Evolutionary conservation across 1,140 invertebrate genomes (phyloP).

Genomic region (Drosophila sproati): DNA sequence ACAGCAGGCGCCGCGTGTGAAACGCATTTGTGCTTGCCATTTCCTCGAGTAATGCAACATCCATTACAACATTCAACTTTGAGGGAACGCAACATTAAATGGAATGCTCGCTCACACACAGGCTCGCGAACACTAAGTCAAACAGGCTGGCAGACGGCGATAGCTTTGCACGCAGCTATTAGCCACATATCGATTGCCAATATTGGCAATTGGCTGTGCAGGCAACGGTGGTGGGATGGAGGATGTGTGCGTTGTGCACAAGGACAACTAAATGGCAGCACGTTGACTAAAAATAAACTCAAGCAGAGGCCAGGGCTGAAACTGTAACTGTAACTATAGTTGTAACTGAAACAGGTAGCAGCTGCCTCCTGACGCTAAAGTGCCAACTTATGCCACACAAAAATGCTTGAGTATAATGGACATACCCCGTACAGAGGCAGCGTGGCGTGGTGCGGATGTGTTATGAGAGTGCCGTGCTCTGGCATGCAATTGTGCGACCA

Average conservation of each 20-base stretch:
- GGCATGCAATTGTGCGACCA: conserved; percentile 67
- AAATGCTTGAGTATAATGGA: conserved; percentile 82
- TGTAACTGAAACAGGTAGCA: conserved; percentile 69
- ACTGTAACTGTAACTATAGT: conserved; percentile 41
- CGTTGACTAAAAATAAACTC: conserved; percentile 40
- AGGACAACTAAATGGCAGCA: conserved; percentile 48
- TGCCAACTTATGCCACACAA: conserved; percentile 78
- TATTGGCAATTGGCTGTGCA: conserved; percentile 56
- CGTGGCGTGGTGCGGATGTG: conserved; percentile 4
- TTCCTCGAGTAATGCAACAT: conserved; percentile 67
- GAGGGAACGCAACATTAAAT: conserved; percentile 40
- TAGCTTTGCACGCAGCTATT: conserved; percentile 34
- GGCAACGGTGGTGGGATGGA: neutral
- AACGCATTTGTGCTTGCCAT: conserved; percentile 10
- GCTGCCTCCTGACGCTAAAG: conserved; percentile 75
- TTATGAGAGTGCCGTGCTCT: conserved; percentile 2
- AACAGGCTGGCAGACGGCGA: neutral
- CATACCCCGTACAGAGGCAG: conserved; percentile 16
- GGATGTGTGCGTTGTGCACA: neutral
- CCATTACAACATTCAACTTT: conserved; percentile 61
- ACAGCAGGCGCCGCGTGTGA: conserved; percentile 31
- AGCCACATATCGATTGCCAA: conserved; percentile 69
- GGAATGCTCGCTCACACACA: conserved; percentile 9
- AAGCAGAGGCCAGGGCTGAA: conserved; percentile 9
- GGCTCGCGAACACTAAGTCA: neutral